Percentiles rank a stretch among this genome's conserved stretches.
Evolutionary conservation across 2,113 vertebrate species (phyloP).

Genomic region (Myrmecophaga tridactyla): DNA sequence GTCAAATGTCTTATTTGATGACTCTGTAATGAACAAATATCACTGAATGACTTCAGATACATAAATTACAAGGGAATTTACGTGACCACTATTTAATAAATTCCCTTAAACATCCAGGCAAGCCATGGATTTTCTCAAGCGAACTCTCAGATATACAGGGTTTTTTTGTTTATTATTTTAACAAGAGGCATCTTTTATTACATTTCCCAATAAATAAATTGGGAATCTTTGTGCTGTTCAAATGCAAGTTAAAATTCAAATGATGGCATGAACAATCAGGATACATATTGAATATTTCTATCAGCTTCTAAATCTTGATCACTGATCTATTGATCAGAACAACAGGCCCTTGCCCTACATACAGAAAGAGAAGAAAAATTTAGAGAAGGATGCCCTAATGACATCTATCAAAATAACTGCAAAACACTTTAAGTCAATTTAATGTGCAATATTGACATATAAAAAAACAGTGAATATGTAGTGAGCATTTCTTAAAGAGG

Average conservation of each 20-base stretch:
- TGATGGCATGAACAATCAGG: slow-evolving; percentile 6
- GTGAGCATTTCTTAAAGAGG: slow-evolving; percentile 42
- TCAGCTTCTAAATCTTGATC: slow-evolving; percentile 71
- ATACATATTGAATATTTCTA: slow-evolving; percentile 57
- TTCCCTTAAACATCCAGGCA: not conserved
- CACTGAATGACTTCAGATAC: not conserved
- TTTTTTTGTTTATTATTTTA: no score
- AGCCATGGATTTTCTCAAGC: not conserved
- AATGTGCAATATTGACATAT: slow-evolving; percentile 10
- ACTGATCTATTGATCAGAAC: slow-evolving; percentile 80
- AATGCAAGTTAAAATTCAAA: no score
- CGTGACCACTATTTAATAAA: not conserved
- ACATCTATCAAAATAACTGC: slow-evolving; percentile 57
- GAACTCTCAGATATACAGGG: not conserved
- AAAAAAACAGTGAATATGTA: slow-evolving; percentile 56
- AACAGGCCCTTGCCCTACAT: slow-evolving; percentile 85
- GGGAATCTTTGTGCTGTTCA: no score
- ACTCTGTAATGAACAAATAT: not conserved
- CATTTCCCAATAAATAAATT: no score
- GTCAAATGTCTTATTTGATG: not conserved
- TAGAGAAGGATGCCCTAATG: slow-evolving; percentile 48
- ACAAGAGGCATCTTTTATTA: no score
- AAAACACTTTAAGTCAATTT: slow-evolving; percentile 49
- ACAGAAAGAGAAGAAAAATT: slow-evolving; percentile 80
- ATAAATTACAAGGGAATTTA: not conserved